Evolutionary conservation across 2,888 invertebrate species (phyloP).

Genomic region (Scaptomyza reducta): DNA sequence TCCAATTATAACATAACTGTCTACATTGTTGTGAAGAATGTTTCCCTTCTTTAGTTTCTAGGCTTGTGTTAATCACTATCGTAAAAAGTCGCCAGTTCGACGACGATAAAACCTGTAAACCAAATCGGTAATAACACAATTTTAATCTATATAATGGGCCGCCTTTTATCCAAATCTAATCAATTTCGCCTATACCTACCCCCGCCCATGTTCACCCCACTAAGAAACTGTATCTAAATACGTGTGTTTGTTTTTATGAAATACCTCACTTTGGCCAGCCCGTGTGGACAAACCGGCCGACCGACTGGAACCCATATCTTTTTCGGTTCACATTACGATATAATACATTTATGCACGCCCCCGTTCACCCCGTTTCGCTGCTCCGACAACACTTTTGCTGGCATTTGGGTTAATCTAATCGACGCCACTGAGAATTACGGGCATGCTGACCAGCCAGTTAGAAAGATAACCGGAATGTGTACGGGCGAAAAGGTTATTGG

Average conservation of each 20-base stretch:
- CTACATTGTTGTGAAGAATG: constrained; percentile 11
- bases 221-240: constrained; percentile 33
- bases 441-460: constrained; percentile 54
- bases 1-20: not conserved
- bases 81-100: constrained; percentile 38
- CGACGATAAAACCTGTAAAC: constrained; percentile 45
- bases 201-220: not conserved
- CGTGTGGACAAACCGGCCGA: constrained; percentile 13
- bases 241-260: constrained; percentile 57
- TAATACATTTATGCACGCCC: constrained; percentile 16
- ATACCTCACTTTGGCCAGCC: constrained; percentile 41
- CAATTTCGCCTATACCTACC: constrained; percentile 43
- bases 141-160: constrained; percentile 76
- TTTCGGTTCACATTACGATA: constrained; percentile 45
- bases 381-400: constrained; percentile 1
- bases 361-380: not conserved
- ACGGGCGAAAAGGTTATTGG: constrained; percentile 17
- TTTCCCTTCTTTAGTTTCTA: constrained; percentile 15
- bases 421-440: constrained; percentile 69
- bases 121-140: constrained; percentile 62
- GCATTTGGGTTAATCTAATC: constrained; percentile 74
- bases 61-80: constrained; percentile 57
- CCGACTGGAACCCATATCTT: constrained; percentile 46
- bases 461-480: constrained; percentile 65
- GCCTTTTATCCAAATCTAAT: constrained; percentile 81